Evolutionary conservation across 2,797 vertebrate genomes (phyloP).

Genomic region (Centroberyx gerrardi): DNA sequence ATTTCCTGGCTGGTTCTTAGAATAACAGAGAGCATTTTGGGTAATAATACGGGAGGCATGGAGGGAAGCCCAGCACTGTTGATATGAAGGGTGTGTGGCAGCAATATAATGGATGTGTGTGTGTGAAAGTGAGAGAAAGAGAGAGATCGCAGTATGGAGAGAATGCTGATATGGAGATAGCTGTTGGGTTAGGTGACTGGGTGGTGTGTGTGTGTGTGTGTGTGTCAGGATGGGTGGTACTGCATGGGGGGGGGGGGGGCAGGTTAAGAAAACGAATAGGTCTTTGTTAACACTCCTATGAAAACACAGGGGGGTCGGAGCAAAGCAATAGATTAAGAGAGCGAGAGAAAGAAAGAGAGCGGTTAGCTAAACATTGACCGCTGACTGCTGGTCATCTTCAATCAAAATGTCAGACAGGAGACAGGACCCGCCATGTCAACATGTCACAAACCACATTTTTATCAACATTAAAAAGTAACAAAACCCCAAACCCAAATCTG

Average conservation of each 20-base stretch:
- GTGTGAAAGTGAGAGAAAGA: constrained; percentile 26
- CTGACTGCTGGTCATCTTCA: not conserved
- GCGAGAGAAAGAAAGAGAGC: not conserved
- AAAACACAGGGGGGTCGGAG: constrained; percentile 61
- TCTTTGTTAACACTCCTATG: constrained; percentile 64
- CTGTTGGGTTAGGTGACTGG: constrained; percentile 42
- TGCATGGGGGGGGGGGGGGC: constrained; percentile 34
- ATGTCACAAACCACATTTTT: too few species aligned
- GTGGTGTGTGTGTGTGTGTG: constrained; percentile 26
- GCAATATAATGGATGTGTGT: constrained; percentile 54
- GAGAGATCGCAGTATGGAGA: constrained; percentile 32
- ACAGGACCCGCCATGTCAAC: too few species aligned
- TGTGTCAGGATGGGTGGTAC: constrained; percentile 72
- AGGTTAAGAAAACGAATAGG: constrained; percentile 55
- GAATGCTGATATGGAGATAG: constrained; percentile 65
- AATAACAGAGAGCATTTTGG: constrained; percentile 73
- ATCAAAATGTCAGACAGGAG: constrained; percentile 5
- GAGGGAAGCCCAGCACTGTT: constrained; percentile 48
- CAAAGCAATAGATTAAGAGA: constrained; percentile 8
- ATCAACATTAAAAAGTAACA: too few species aligned
- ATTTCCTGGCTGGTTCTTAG: constrained; percentile 80
- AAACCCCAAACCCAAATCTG: too few species aligned
- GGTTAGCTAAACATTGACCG: constrained; percentile 6
- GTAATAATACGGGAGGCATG: constrained; percentile 66
- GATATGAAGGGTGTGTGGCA: constrained; percentile 59